These are phyloP conservation scores for Anagrus nilaparvatae DNA, from an alignment of 1,140 invertebrate genomes.

Conservation along the genomic window DNA sequence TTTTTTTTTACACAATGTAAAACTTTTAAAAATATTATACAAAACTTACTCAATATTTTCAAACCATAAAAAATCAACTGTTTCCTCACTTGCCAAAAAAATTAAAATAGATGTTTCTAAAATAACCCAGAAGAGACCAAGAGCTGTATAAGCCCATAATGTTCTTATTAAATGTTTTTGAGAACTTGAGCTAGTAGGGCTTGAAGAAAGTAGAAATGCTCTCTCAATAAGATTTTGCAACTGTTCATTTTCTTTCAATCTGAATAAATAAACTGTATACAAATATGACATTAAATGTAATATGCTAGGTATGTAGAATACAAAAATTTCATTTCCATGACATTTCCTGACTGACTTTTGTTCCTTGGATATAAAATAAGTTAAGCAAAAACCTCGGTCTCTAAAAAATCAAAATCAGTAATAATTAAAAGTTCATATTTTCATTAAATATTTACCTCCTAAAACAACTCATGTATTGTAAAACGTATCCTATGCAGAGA, in stretches of 20 bases:
- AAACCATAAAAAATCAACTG: constrained; percentile 54
- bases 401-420: constrained; percentile 41
- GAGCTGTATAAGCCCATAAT: constrained; percentile 59
- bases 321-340: constrained; percentile 59
- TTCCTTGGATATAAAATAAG: too few relatives aligned
- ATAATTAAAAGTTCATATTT: constrained; percentile 3
- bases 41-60: constrained; percentile 32
- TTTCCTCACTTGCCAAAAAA: constrained; percentile 53
- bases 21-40: background rate
- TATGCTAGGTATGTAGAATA: constrained; percentile 66
- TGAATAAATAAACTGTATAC: constrained; percentile 67
- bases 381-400: constrained; percentile 65
- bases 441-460: constrained; percentile 30
- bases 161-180: constrained; percentile 56
- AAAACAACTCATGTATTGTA: constrained; percentile 69
- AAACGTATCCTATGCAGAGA: constrained; percentile 58
- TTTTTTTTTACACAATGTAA: constrained; percentile 2
- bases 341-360: too few relatives aligned
- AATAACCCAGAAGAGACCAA: constrained; percentile 56
- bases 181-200: constrained; percentile 51
- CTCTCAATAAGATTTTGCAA: constrained; percentile 83
- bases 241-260: constrained; percentile 77
- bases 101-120: constrained; percentile 54
- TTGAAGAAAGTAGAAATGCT: constrained; percentile 60
- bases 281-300: constrained; percentile 68